A percentile compares a stretch with the other conserved stretches of the same genome.
phyloP scores from a whole-genome alignment of 2,113 vertebrate species.

The Loxodonta africana region DNA sequence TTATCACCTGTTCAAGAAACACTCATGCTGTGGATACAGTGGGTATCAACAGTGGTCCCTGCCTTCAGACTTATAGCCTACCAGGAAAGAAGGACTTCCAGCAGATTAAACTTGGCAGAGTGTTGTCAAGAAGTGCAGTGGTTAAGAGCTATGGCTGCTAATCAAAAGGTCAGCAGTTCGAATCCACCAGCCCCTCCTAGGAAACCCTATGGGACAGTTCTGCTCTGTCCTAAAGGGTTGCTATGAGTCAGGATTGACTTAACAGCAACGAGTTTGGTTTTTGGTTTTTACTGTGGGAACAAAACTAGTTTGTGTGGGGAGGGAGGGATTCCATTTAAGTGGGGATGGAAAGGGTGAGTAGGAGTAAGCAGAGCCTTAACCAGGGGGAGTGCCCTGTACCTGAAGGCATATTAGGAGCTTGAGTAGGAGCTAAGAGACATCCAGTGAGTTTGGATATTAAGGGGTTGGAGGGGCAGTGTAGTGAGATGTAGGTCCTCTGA shows the following conservation, averaged over 20 bases:
- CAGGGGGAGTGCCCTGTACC: rapidly evolving
- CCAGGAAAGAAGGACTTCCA: not conserved
- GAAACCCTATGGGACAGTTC: too few relatives aligned
- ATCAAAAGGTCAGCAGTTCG: too few relatives aligned
- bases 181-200: too few relatives aligned
- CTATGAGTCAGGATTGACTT: too few relatives aligned
- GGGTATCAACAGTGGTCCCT: not conserved
- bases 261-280: too few relatives aligned
- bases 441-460: not conserved
- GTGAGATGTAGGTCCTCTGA: not conserved
- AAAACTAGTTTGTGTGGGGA: not conserved
- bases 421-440: not conserved
- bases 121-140: not conserved
- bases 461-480: not conserved
- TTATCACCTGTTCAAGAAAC: not conserved
- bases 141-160: too few relatives aligned
- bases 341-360: not conserved
- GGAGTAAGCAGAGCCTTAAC: too few relatives aligned
- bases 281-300: too few relatives aligned
- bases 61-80: not conserved
- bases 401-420: not conserved
- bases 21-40: rapidly evolving
- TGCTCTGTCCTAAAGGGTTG: too few relatives aligned
- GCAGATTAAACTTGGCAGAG: not conserved
- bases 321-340: not conserved